Base-by-base conservation (phyloP, 37 sponge, comb jelly and placozoan genomes). In the Axinella damicornis region DNA sequence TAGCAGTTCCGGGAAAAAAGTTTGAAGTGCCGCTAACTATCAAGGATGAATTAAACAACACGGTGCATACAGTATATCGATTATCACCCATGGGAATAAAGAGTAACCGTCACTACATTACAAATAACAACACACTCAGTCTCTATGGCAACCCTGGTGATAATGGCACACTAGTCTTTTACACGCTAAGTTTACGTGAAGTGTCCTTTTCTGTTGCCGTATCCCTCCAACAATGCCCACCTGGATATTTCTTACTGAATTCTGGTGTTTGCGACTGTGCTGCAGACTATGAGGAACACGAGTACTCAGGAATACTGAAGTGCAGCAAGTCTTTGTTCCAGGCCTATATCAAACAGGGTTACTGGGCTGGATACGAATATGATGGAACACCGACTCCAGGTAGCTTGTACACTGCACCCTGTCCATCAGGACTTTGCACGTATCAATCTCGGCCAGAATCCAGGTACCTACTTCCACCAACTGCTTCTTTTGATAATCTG, bases 351-450 rank as follows among this genome's bases (percentile, higher is more conserved):
- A 63, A 22, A 5, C 79, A 37, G n/a, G 79, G 80, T 30, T 71
- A 37, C 62, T 86, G 87, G 87, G 73, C 64, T 30, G 87, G 87
- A 20, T 79, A 72, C 22, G n/a, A 53, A 27, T 34, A 73, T 20
- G 38, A 70, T 57, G 80, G 38, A 15, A 35, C 24, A 9, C 39
- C 70, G 2, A 38, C 15, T 38, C 22, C 64, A 34, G 35, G 12
- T 0, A 58, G 67, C 22, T 53, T 87, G n/a, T 53, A 32, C 58
- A 80, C 88, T 28, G 59, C 75, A 22, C 41, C 52, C 4, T 87
- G 88, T 32, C 80, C 80, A 18, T 5, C 20, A 46, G 31, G 25
- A 53, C 66, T 79, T 30, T 79, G 80, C 19, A 24, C 24, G 1
- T 66, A 79, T 27, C 37, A 30, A 67, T 18, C 30, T 67, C 33